Percentiles rank a stretch among this genome's conserved stretches.
These are phyloP conservation scores for Mionectes macconnelli DNA, from an alignment of 2,113 vertebrate genomes.

Conservation along the genomic window DNA sequence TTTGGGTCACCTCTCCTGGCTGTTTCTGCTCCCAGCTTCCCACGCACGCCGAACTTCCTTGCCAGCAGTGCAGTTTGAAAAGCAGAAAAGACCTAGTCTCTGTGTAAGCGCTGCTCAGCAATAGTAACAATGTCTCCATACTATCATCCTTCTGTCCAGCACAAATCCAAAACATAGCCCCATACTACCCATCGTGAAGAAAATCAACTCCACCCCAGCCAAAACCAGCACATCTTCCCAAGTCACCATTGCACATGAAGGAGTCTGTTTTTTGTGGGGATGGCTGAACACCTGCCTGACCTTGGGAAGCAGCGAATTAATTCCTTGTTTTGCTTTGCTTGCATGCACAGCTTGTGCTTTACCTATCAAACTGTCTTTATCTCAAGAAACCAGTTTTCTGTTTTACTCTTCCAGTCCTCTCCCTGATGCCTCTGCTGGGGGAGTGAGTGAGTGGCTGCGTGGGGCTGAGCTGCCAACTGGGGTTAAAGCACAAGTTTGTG, in stretches of 20 bases:
- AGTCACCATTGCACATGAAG: no score
- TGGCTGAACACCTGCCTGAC: not conserved
- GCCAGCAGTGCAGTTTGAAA: not conserved
- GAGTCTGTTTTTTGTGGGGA: not conserved
- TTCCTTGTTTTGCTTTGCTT: not conserved
- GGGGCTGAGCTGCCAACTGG: not conserved
- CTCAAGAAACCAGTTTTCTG: rapidly evolving
- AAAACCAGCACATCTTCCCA: not conserved
- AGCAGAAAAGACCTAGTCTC: not conserved
- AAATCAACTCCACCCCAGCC: not conserved
- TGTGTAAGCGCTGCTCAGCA: not conserved
- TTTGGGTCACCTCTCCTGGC: not conserved
- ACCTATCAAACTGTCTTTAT: not conserved
- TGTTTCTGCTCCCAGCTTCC: not conserved
- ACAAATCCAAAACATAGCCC: not conserved
- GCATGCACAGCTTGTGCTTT: not conserved
- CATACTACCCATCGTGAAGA: not conserved
- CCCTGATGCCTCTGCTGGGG: no score
- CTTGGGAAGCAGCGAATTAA: not conserved
- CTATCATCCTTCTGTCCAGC: not conserved
- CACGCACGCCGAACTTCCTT: not conserved
- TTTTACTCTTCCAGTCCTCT: not conserved
- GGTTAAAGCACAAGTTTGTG: not conserved
- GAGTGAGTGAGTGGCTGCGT: rapidly evolving
- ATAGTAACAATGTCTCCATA: not conserved